These are phyloP conservation scores for Osmoderma eremita DNA, from an alignment of 2,888 invertebrate species.

Conservation along the genomic window DNA sequence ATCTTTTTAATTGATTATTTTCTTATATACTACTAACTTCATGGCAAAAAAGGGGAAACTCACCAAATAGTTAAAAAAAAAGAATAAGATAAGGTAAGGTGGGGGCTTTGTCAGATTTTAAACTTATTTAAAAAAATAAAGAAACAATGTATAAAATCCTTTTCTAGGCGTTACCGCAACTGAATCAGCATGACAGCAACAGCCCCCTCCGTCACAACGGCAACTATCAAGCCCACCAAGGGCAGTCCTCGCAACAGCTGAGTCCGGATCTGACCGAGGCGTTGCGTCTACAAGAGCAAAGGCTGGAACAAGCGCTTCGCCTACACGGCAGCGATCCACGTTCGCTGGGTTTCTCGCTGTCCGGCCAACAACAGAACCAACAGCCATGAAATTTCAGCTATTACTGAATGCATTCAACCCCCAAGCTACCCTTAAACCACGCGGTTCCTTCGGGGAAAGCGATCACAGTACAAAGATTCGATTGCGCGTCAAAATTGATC, in stretches of 20 bases:
- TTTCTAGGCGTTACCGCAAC: slow-evolving; percentile 60
- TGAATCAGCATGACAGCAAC: slow-evolving; percentile 62
- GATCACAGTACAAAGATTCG: background rate
- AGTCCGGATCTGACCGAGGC: slow-evolving; percentile 79
- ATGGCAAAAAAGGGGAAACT: no score
- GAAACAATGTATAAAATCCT: background rate
- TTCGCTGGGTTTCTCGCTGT: slow-evolving; percentile 79
- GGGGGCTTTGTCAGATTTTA: slow-evolving; percentile 40
- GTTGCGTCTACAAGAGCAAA: slow-evolving; percentile 76
- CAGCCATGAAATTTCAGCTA: slow-evolving; percentile 84
- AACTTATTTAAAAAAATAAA: no score
- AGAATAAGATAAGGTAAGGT: slow-evolving; percentile 40
- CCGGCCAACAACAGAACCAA: slow-evolving; percentile 65
- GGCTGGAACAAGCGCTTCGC: slow-evolving; percentile 83
- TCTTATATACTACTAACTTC: no score
- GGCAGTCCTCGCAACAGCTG: slow-evolving; percentile 63
- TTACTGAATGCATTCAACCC: slow-evolving; percentile 71
- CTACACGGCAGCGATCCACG: slow-evolving; percentile 82
- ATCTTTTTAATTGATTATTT: background rate
- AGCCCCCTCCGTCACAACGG: slow-evolving; percentile 62
- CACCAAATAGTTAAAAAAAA: slow-evolving; percentile 24
- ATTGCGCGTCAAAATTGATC: no score
- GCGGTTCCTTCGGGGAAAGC: background rate
- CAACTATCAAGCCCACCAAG: slow-evolving; percentile 61
- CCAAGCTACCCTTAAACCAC: background rate